Conservation (phyloP, 2,797 vertebrate species). For the Aphelocoma californica region DNA sequence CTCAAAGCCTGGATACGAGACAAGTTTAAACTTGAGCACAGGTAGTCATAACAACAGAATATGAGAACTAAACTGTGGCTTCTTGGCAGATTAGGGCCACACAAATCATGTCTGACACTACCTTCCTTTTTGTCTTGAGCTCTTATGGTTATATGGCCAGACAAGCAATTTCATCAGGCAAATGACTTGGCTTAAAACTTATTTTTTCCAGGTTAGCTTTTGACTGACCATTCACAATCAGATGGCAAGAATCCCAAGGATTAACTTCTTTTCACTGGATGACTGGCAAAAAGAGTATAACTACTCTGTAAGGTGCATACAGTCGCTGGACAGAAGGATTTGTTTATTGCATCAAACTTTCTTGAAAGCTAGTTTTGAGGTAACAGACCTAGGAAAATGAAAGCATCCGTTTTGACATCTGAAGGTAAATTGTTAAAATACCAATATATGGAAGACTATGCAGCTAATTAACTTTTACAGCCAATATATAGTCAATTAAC, state of each 20-base stretch:
- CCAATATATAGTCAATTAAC: conserved; percentile 69
- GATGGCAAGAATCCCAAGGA: neutral
- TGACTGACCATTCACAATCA: neutral
- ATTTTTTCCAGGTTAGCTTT: neutral
- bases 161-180: neutral
- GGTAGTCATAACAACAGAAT: neutral
- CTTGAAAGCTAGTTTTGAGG: conserved; percentile 31
- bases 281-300: neutral
- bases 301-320: neutral
- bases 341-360: neutral
- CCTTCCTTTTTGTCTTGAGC: neutral
- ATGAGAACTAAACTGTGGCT: neutral
- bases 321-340: neutral
- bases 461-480: conserved; percentile 70
- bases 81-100: neutral
- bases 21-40: neutral
- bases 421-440: conserved; percentile 66
- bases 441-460: conserved; percentile 51
- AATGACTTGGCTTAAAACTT: neutral
- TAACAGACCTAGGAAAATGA: conserved; percentile 32
- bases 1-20: neutral
- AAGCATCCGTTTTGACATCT: conserved; percentile 51
- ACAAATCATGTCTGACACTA: neutral
- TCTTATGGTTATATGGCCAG: neutral
- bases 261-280: neutral